Conservation (phyloP, 2,888 invertebrate genomes). For the Plagiodera versicolora region DNA sequence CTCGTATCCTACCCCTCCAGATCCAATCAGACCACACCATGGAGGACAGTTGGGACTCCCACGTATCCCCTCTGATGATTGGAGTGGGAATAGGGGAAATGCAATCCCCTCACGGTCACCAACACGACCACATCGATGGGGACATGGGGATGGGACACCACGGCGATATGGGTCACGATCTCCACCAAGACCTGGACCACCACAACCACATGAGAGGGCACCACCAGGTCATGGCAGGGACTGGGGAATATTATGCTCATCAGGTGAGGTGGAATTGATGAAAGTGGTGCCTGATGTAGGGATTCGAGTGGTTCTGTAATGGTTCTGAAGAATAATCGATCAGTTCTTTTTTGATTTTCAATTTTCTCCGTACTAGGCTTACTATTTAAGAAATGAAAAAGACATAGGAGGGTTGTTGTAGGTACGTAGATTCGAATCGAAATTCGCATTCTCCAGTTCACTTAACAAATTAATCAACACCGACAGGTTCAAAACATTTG, state of each 20-base stretch:
- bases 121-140: constrained; percentile 38
- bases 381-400: too few species aligned
- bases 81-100: constrained; percentile 52
- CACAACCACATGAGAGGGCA: constrained; percentile 25
- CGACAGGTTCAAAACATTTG: too few species aligned
- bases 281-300: too few species aligned
- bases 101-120: constrained; percentile 38
- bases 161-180: constrained; percentile 44
- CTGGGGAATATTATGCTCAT: constrained; percentile 37
- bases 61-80: constrained; percentile 55
- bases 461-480: too few species aligned
- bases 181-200: constrained; percentile 40
- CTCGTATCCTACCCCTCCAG: too few species aligned
- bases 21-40: constrained; percentile 32
- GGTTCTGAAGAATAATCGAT: too few species aligned
- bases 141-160: constrained; percentile 37
- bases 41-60: constrained; percentile 56
- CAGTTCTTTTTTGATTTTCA: too few species aligned
- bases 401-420: too few species aligned
- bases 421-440: too few species aligned
- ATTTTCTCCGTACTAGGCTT: too few species aligned
- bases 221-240: constrained; percentile 29
- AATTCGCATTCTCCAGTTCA: too few species aligned
- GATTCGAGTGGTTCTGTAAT: too few species aligned
- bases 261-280: constrained; percentile 36